phyloP scores from a whole-genome alignment of 2,113 vertebrate genomes.

The Pseudopodoces humilis region DNA sequence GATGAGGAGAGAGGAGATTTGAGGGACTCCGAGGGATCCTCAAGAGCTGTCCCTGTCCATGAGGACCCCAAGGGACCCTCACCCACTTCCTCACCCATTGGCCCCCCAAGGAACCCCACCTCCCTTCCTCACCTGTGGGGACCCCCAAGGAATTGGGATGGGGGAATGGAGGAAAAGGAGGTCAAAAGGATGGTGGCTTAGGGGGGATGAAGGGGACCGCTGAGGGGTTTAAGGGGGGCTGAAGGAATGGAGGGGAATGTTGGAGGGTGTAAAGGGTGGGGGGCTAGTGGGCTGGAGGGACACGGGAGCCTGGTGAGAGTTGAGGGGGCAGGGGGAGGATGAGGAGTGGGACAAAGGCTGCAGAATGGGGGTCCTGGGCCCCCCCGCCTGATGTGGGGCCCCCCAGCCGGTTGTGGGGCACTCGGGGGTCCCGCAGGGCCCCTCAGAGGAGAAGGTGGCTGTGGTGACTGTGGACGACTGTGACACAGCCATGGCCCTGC shows the following conservation, averaged over 20 bases:
- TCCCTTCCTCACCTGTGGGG: not conserved
- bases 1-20: not conserved
- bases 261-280: not conserved
- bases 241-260: not conserved
- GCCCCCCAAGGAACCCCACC: not conserved
- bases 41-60: not conserved
- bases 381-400: not conserved
- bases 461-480: constrained; percentile 91
- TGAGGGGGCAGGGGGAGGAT: not conserved
- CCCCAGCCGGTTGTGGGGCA: constrained; percentile 85
- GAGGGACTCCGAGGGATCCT: not conserved
- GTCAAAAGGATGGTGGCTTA: not conserved
- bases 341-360: not conserved
- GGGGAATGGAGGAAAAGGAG: not conserved
- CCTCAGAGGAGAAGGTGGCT: constrained; percentile 92
- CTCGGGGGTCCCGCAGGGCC: constrained; percentile 87
- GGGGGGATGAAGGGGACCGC: not conserved
- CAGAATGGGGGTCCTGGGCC: not conserved
- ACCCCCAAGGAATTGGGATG: not conserved
- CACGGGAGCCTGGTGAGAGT: not conserved
- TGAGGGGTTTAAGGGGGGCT: not conserved
- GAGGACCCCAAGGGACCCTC: no score
- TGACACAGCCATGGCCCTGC: constrained; percentile 86
- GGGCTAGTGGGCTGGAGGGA: not conserved
- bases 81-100: no score